These are phyloP conservation scores for Troilus luridus DNA, from an alignment of 2,888 invertebrate species.

Conservation along the genomic window DNA sequence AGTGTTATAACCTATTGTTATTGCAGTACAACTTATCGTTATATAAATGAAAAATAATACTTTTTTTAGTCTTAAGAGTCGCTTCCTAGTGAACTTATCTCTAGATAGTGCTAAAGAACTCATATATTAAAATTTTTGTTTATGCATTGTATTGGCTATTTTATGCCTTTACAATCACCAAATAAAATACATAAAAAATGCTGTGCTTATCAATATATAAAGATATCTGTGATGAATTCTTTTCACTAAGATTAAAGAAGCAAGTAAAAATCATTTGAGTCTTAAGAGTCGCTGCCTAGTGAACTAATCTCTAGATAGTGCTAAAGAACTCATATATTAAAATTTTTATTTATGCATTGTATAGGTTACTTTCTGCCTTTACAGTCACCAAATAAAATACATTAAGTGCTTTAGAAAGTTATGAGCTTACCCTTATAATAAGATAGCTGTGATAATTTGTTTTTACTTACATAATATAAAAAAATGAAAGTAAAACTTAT, in stretches of 20 bases:
- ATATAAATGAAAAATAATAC: neutral
- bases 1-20: no score
- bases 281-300: neutral
- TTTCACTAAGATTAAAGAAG: no score
- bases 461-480: no score
- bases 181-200: neutral
- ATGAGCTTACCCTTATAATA: neutral
- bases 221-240: no score
- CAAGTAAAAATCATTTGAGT: neutral
- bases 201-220: no score
- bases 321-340: conserved; percentile 23
- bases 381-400: conserved; percentile 24
- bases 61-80: conserved; percentile 21
- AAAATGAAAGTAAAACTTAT: neutral
- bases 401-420: neutral
- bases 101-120: conserved; percentile 23
- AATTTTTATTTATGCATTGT: conserved; percentile 42
- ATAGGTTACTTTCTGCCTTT: neutral
- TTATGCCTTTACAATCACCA: neutral
- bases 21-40: no score
- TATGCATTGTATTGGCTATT: conserved; percentile 33
- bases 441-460: neutral
- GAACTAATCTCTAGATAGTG: neutral
- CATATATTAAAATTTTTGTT: conserved; percentile 40
- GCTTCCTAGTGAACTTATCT: neutral